phyloP scores from a whole-genome alignment of 2,797 vertebrate species.

The Gallirallus australis region DNA sequence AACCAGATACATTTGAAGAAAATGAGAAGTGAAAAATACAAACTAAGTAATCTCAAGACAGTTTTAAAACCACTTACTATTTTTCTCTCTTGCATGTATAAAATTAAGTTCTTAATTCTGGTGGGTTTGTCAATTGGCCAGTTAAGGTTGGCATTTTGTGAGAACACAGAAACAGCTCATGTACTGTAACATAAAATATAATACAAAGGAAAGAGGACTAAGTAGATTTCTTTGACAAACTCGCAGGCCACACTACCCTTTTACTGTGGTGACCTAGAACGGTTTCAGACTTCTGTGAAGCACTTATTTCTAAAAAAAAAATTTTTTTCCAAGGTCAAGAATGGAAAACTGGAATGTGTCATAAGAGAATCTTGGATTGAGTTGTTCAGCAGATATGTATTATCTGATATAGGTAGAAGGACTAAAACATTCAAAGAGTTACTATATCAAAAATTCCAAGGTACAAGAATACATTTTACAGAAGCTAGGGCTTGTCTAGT shows the following conservation, averaged over 20 bases:
- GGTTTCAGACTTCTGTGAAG: neutral
- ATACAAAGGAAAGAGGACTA: neutral
- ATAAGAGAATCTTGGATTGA: neutral
- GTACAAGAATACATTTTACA: conserved; percentile 17
- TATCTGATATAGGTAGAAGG: neutral
- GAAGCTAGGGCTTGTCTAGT: neutral
- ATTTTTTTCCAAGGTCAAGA: neutral
- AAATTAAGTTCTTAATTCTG: neutral
- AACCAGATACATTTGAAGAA: neutral
- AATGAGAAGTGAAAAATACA: neutral
- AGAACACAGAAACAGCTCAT: neutral
- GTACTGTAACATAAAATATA: neutral
- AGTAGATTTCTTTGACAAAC: neutral
- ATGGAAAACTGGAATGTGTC: neutral
- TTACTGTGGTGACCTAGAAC: neutral
- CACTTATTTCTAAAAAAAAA: neutral
- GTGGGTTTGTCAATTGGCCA: neutral
- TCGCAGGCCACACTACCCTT: neutral
- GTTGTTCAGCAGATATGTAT: neutral
- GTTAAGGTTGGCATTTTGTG: neutral
- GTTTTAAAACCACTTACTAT: neutral
- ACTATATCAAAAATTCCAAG: conserved; percentile 12
- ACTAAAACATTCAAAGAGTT: neutral
- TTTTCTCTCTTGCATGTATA: neutral
- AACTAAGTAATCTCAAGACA: neutral